Evolutionary conservation across 2,113 vertebrate species (phyloP), one percentile per base, ranked within the genome.

Genomic region (Malurus elegans): DNA sequence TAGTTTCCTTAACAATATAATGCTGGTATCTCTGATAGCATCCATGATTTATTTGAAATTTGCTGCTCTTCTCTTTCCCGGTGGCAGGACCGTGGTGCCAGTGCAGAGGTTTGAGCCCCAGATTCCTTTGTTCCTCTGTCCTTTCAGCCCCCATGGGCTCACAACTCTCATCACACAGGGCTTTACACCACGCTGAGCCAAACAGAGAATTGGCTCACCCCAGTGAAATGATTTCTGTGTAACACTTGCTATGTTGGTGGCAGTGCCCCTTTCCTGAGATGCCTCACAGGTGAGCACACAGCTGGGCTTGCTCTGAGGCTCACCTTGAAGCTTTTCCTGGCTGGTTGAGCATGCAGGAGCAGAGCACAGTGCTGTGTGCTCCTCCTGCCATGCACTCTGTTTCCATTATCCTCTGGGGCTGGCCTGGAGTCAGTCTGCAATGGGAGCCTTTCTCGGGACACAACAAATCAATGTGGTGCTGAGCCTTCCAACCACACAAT

Each of bases 401-500:
- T 96, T 89, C 79, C 73, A 78, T 96, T 95, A 94, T 76, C 79
- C 86, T 74, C 70, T 92, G 71, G 64, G 82, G 51, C 72, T 94
- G 50, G 82, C 60, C 60, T 83, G 71, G 83, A 88, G 91, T 87
- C 81, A 67, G 23, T 66, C 34, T 92, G 92, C 94, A 88, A 58
- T 62, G 58, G 80, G 47, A 95, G 56, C 38, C 75, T 85, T 95
- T 94, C 88, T 85, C 78, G 62, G 92, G 70, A 82, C 53, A 95
- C 38, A 94, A 91, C 67, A 92, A 96, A 81, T 79, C 64, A 73
- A 73, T 92, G 91, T 25, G 5, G 32, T 67, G 72, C 76, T 92
- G 48, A 95, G 83, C 58, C 93, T 96, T 92, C 42, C 76, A 86
- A 95, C 72, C 84, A 94, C 60, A 91, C 89, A 91, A 95, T 94